phyloP scores from a whole-genome alignment of 2,888 invertebrate genomes.

The Leucoptera coffeella region DNA sequence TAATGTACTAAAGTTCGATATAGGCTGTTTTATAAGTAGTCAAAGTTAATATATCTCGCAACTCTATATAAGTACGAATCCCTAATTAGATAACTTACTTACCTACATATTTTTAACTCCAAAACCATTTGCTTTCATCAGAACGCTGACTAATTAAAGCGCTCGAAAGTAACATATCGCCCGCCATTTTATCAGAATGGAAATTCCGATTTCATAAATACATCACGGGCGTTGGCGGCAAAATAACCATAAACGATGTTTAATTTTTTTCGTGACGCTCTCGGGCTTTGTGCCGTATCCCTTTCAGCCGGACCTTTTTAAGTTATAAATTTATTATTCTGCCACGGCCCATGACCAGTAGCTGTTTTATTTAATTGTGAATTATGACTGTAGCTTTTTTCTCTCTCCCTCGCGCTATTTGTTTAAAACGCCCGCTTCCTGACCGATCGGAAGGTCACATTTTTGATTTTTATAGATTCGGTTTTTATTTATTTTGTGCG shows the following conservation, averaged over 20 bases:
- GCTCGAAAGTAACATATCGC: no score
- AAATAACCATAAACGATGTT: slow-evolving; percentile 44
- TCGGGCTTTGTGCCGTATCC: slow-evolving; percentile 41
- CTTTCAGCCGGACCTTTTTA: slow-evolving; percentile 47
- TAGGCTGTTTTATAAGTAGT: no score
- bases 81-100: no score
- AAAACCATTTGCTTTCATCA: no score
- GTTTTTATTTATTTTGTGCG: slow-evolving; percentile 23
- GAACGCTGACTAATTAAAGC: no score
- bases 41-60: no score
- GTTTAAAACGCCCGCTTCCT: slow-evolving; percentile 29
- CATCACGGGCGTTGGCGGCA: slow-evolving; percentile 43
- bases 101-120: no score
- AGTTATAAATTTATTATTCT: slow-evolving; percentile 48
- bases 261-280: slow-evolving; percentile 29
- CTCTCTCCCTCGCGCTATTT: no score
- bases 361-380: slow-evolving; percentile 49
- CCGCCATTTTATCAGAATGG: no score
- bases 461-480: slow-evolving; percentile 28
- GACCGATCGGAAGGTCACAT: slow-evolving; percentile 37
- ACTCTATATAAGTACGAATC: no score
- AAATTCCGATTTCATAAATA: no score
- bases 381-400: slow-evolving; percentile 39
- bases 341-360: slow-evolving; percentile 41
- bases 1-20: no score